Evolutionary conservation across 2,888 invertebrate species (phyloP), one percentile per base, ranked within the genome.

Genomic region (Malachius bipustulatus): DNA sequence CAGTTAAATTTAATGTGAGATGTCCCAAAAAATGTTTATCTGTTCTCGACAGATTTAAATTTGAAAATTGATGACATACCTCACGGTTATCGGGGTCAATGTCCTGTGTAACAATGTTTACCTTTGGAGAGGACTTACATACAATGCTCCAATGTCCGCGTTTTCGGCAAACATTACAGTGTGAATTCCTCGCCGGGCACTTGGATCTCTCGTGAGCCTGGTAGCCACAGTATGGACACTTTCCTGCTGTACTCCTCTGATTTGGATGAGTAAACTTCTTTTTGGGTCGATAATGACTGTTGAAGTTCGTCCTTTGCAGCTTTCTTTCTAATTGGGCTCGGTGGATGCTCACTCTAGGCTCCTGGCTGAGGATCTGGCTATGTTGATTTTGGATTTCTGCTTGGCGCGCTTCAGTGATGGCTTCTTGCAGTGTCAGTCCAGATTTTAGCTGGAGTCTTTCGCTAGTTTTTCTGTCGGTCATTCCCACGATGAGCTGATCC

Each of bases 401-500:
- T 14, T 31, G 31, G 12, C 13, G 9, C 6, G 31, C 31, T 31
- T 10, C 31, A 9, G 14, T 11, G 4, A 31, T 31, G 14, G 13
- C 11, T 14, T 31, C 31, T 14, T 9, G 9, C 9, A 31, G 14
- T 13, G 31, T 31, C 14, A 31, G 14, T 4, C 9, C 6, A 4
- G 31, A 19, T n/a, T 19, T 19, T 19, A 19, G n/a, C 47, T 50
- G 48, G 27, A 50, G 34, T 15, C 37, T 34, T 37, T 50, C 47
- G 11, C 43, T 45, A 2, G 40, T 34, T 34, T 37, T 41, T 2
- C 14, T 26, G 30, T 50, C 49, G 9, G 9, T 10, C 16, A 52
- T 34, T 1, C 50, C 51, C 4, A 47, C 45, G 3, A 48, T 41
- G 14, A 51, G 50, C 14, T 47, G 34, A 30, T 51, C 49, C 24